Base-by-base conservation (phyloP, 2,113 vertebrate genomes). In the Cheilinus undulatus region DNA sequence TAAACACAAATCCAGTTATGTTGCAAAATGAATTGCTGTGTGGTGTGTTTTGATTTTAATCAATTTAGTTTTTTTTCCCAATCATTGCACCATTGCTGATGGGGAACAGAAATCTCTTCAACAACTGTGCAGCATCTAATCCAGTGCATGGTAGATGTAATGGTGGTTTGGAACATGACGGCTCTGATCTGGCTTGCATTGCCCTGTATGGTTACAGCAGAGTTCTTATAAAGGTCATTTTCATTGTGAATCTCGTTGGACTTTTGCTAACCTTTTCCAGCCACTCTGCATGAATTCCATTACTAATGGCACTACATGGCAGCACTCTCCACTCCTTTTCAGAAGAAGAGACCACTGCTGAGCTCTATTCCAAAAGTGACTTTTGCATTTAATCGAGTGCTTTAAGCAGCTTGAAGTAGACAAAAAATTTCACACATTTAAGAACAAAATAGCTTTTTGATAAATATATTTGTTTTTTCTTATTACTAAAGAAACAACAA, bases 391-490 rank as follows among this genome's bases (percentile, higher is more conserved):
- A 82, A 80, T 87, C 40, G 36, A 64, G 49, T 2, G 26, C 56
- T 72, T 81, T 22, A n/a, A 36, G 71, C 58, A 72, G 56, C 15
- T 78, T 32, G 86, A 74, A 83, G 30, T 62, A 68, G 78, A 87
- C 73, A 79, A 64, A 76, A 89, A 42, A 42, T 42, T 6, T 42
- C 73, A 85, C 72, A 88, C 66, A 77, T 68, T 76, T 51, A 43
- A 60, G 8, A 73, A 46, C 27, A 62, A 85, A 61, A 86, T 83
- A 70, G 75, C 3, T 23, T 61, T 23, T 69, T 11, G 3, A 75
- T 69, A 43, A 77, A 83, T 69, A 76, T 80, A 84, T 88, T 89
- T 90, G 86, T 64, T 68, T 51, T 85, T 84, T 70, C 26, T 72
- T 51, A 12, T 56, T 42, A 54, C 26, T 64, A 53, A n/a, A n/a